phyloP scores from a whole-genome alignment of 1,140 invertebrate genomes.

The Dendroctonus valens region DNA sequence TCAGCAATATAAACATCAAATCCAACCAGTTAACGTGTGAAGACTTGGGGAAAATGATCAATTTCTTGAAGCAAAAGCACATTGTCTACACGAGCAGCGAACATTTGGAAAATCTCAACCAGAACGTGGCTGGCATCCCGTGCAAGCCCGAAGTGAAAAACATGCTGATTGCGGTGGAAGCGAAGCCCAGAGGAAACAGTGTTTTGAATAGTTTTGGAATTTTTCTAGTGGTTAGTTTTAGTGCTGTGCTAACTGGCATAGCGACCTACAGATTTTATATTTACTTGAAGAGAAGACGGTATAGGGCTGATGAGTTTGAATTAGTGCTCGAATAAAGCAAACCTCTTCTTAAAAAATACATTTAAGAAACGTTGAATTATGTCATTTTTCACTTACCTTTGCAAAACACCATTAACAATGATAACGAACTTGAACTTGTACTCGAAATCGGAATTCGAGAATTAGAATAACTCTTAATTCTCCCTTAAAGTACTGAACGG shows the following conservation, averaged over 20 bases:
- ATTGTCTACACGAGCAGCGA: conserved; percentile 43
- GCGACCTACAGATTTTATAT: conserved; percentile 35
- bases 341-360: too few species aligned
- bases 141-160: conserved; percentile 34
- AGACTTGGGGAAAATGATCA: conserved; percentile 40
- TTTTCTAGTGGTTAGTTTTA: conserved; percentile 18
- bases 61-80: conserved; percentile 39
- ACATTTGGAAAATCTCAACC: conserved; percentile 39
- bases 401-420: too few species aligned
- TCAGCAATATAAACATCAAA: conserved; percentile 42
- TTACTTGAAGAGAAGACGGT: conserved; percentile 39
- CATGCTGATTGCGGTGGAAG: background rate
- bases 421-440: too few species aligned
- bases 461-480: too few species aligned
- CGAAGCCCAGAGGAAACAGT: background rate
- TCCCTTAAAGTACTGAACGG: too few species aligned
- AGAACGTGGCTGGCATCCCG: conserved; percentile 47
- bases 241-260: conserved; percentile 32
- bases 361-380: too few species aligned
- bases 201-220: conserved; percentile 29
- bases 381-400: too few species aligned
- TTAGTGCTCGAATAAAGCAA: conserved; percentile 34
- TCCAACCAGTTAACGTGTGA: conserved; percentile 44
- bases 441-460: too few species aligned
- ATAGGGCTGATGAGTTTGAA: conserved; percentile 45